Conservation (phyloP, 1,140 invertebrate genomes). For the Achatina immaculata region DNA sequence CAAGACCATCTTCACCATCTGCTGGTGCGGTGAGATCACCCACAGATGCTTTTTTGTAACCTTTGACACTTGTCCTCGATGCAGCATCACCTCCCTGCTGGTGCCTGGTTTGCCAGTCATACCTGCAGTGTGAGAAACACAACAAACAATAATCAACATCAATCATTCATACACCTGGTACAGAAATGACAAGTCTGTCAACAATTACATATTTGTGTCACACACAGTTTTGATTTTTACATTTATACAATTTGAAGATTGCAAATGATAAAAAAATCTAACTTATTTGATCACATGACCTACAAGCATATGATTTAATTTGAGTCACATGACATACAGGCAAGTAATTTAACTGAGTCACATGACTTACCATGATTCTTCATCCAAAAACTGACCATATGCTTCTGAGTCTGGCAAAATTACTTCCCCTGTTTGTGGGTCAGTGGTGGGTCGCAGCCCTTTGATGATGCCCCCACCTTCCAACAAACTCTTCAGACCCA, state of each 20-base stretch:
- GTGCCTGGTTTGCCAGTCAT: conserved; percentile 64
- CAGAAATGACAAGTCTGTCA: too few relatives aligned
- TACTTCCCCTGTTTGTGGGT: conserved; percentile 52
- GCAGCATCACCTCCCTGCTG: conserved; percentile 42
- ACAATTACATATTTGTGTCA: too few relatives aligned
- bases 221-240: too few relatives aligned
- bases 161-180: too few relatives aligned
- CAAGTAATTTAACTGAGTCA: too few relatives aligned
- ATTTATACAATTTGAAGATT: too few relatives aligned
- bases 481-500: conserved; percentile 50
- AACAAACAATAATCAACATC: too few relatives aligned
- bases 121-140: conserved; percentile 42
- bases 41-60: conserved; percentile 40
- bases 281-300: too few relatives aligned
- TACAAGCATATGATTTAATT: too few relatives aligned
- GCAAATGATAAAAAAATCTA: too few relatives aligned
- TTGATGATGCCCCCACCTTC: conserved; percentile 34
- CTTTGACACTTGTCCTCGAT: conserved; percentile 32
- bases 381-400: conserved; percentile 66
- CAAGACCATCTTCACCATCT: conserved; percentile 17
- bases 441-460: conserved; percentile 47
- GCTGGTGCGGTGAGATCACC: background rate
- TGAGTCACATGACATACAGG: too few relatives aligned
- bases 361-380: conserved; percentile 59
- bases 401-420: conserved; percentile 58